Evolutionary conservation across 2,888 invertebrate species (phyloP), one percentile per base, ranked within the genome.

Genomic region (Hypercompe scribonia): DNA sequence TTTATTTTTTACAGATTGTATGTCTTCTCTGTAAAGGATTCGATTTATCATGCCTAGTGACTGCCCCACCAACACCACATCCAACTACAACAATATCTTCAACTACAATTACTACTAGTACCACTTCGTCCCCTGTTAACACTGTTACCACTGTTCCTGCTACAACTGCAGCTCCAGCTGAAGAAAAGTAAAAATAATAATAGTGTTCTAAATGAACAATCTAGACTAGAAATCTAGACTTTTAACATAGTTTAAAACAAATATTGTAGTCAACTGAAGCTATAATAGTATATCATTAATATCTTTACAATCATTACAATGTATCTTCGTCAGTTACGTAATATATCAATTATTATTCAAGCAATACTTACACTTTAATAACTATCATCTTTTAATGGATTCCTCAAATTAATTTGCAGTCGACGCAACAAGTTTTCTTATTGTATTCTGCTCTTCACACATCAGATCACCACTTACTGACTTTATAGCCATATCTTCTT

Each of bases 1-100:
- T 71, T 68, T 39, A 64, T 68, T 68, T 18, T 73, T 84, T 79
- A 61, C 87, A 92, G 90, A 18, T 91, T 13, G 33, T 90, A 54
- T 92, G 93, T 76, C 66, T 92, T 31, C 46, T 93, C 61, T 92
- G 93, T 85, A 90, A 39, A 64, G 83, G 85, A 31, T 50, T 83
- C 0, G 28, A 73, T 31, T 63, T 71, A 7, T 68, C 77, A 7
- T 83, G 83, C 61, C 4, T 83, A 21, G 8, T 65, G 3, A 7
- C 67, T 65, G 0, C 21, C 13, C 73, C 39, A 7, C 61, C 61
- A 31, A 61, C 61, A 1, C 7, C 24, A 68, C 72, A 13, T 31
- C 11, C 33, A 39, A 13, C 65, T 39, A 36, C 69, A 31, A 63
- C 70, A 50, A n/a, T 39, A 28, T 3, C 58, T 13, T 2, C 72